Percentiles rank a stretch among this genome's conserved stretches.
phyloP scores from a whole-genome alignment of 2,113 vertebrate species.

The Vulpes vulpes region DNA sequence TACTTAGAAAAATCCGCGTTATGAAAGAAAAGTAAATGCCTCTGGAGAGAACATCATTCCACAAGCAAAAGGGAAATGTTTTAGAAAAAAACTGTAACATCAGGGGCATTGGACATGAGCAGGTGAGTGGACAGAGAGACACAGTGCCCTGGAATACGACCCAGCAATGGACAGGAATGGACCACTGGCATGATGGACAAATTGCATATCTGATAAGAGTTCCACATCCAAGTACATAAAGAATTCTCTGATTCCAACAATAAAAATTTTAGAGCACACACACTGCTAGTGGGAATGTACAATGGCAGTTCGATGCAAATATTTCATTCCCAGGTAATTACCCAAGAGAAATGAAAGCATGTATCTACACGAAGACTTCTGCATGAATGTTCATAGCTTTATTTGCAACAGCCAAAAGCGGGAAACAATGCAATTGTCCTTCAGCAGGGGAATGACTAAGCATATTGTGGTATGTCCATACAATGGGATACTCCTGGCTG shows the following conservation, averaged over 20 bases:
- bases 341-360: background rate
- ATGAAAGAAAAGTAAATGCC: background rate
- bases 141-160: fast-evolving
- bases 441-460: background rate
- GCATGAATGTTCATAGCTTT: background rate
- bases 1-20: background rate
- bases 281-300: background rate
- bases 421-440: background rate
- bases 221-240: background rate
- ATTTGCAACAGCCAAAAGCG: background rate
- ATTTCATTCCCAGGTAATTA: background rate
- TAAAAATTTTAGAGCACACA: background rate
- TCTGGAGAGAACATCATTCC: background rate
- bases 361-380: background rate
- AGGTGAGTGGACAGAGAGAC: background rate
- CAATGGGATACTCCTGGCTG: background rate
- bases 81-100: background rate
- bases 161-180: fast-evolving
- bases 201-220: background rate
- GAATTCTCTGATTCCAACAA: background rate
- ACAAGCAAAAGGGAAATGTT: background rate
- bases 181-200: fast-evolving
- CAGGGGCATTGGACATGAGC: fast-evolving
- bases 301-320: background rate
- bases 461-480: fast-evolving